These are phyloP conservation scores for Synanthedon andrenaeformis DNA, from an alignment of 2,888 invertebrate genomes.

Conservation along the genomic window DNA sequence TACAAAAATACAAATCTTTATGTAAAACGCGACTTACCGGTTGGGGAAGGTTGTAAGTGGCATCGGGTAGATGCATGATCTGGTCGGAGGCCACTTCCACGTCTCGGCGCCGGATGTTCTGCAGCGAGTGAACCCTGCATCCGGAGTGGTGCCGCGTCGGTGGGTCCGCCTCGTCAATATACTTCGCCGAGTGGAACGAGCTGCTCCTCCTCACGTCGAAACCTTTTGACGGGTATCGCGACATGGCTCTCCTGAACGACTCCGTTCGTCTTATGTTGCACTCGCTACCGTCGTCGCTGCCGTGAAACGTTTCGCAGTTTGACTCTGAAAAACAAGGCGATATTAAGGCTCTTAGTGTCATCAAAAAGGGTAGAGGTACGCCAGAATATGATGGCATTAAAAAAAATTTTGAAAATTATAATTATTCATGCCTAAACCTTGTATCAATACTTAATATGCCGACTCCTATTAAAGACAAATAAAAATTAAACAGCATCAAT, in stretches of 20 bases:
- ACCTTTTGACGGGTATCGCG: constrained; percentile 32
- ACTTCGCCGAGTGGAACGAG: constrained; percentile 55
- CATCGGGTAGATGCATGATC: constrained; percentile 51
- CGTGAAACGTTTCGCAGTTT: constrained; percentile 56
- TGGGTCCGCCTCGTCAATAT: constrained; percentile 35
- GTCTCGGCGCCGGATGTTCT: constrained; percentile 52
- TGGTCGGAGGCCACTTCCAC: constrained; percentile 55
- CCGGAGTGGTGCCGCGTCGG: constrained; percentile 26
- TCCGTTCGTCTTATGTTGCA: constrained; percentile 52
- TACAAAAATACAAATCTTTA: too few species aligned
- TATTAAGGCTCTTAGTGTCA: neutral
- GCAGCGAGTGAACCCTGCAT: constrained; percentile 56
- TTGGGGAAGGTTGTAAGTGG: constrained; percentile 44
- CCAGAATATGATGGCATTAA: too few species aligned
- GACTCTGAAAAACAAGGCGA: constrained; percentile 32
- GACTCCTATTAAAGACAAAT: too few species aligned
- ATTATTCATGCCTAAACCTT: too few species aligned
- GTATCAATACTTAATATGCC: too few species aligned
- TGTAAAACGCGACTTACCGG: constrained; percentile 29
- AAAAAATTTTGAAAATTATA: too few species aligned
- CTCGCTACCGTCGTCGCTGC: constrained; percentile 59
- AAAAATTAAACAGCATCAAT: too few species aligned
- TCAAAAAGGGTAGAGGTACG: too few species aligned
- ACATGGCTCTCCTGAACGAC: constrained; percentile 48
- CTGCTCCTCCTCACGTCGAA: constrained; percentile 50